Conservation (phyloP, 2,888 invertebrate species). For the Bhutanitis thaidina region DNA sequence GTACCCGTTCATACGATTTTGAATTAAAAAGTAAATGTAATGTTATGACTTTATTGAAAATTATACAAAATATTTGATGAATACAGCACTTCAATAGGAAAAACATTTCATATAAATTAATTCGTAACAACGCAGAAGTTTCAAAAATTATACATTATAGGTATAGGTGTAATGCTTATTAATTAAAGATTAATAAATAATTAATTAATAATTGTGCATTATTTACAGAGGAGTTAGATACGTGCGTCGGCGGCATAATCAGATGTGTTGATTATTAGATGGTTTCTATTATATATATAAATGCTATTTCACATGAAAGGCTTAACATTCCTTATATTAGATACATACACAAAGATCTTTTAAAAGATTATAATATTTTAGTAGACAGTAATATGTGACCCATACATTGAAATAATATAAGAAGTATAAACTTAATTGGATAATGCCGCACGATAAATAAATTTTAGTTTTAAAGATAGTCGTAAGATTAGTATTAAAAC, state of each 20-base stretch:
- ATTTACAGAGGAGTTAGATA: slow-evolving; percentile 23
- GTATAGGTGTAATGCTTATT: background rate
- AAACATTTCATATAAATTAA: slow-evolving; percentile 12
- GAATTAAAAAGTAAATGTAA: slow-evolving; percentile 6
- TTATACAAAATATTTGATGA: slow-evolving; percentile 36
- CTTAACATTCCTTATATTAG: too few species aligned
- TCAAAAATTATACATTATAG: slow-evolving; percentile 16
- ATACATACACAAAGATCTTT: too few species aligned
- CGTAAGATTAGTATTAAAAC: slow-evolving; percentile 10
- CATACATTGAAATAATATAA: too few species aligned
- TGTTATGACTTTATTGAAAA: slow-evolving; percentile 38
- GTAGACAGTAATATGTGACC: too few species aligned
- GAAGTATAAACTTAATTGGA: too few species aligned
- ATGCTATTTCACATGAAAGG: too few species aligned
- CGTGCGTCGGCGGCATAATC: slow-evolving; percentile 11
- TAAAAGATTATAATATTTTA: too few species aligned
- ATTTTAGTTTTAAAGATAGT: slow-evolving; percentile 2
- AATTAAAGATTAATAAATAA: too few species aligned
- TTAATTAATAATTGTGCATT: slow-evolving; percentile 18
- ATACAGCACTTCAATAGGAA: slow-evolving; percentile 25
- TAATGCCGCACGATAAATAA: slow-evolving; percentile 12
- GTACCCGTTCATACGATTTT: background rate
- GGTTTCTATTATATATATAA: background rate
- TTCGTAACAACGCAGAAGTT: slow-evolving; percentile 6
- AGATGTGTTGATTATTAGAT: background rate